A percentile compares a stretch with the other conserved stretches of the same genome.
phyloP scores from a whole-genome alignment of 2,797 vertebrate genomes.

The Bradypodion ventrale region DNA sequence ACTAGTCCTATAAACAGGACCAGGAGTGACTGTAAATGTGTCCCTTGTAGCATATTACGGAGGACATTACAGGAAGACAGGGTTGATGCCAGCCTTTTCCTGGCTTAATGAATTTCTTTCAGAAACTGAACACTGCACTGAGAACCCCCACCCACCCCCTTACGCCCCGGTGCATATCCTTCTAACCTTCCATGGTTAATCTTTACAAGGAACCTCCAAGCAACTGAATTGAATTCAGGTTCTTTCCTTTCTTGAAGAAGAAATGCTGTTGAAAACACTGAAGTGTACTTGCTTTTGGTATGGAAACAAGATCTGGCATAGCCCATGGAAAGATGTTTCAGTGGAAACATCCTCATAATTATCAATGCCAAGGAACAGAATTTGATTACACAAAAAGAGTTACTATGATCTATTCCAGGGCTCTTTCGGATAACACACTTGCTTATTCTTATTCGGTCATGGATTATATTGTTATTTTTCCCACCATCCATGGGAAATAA shows the following conservation, averaged over 20 bases:
- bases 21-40: constrained; percentile 59
- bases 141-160: too few relatives aligned
- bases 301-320: constrained; percentile 28
- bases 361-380: constrained; percentile 11
- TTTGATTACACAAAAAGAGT: constrained; percentile 16
- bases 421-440: background rate
- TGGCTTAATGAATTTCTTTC: constrained; percentile 63
- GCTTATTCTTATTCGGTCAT: background rate
- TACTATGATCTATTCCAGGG: background rate
- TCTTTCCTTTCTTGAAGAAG: constrained; percentile 54
- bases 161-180: constrained; percentile 58
- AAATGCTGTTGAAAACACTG: constrained; percentile 12
- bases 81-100: constrained; percentile 60
- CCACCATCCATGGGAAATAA: too few relatives aligned
- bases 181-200: constrained; percentile 43
- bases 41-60: constrained; percentile 66
- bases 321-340: constrained; percentile 21
- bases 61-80: constrained; percentile 54
- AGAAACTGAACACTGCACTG: constrained; percentile 53
- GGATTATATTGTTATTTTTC: background rate
- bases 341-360: constrained; percentile 12
- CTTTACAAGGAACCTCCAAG: constrained; percentile 32
- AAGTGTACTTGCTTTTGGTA: constrained; percentile 25
- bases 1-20: constrained; percentile 63
- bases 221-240: constrained; percentile 39